Evolutionary conservation across 2,113 vertebrate species (phyloP).

Genomic region (Gorsachius goisagi): DNA sequence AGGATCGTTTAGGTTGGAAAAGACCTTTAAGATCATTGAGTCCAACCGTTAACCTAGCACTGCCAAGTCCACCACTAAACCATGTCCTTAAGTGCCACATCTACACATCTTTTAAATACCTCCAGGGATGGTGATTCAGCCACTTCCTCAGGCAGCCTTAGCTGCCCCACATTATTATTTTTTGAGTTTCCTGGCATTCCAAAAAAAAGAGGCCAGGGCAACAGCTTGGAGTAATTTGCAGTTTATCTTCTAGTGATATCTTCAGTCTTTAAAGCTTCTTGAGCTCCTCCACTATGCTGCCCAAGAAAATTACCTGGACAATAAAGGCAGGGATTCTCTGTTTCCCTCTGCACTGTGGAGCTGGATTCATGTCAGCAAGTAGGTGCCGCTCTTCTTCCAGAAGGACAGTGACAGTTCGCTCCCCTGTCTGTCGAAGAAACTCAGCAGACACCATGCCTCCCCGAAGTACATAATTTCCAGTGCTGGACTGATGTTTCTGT

Average conservation of each 20-base stretch:
- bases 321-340: not conserved
- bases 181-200: not conserved
- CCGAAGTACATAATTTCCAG: accelerated
- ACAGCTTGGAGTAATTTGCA: not conserved
- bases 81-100: too few species aligned
- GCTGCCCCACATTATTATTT: not conserved
- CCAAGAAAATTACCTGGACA: not conserved
- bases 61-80: too few species aligned
- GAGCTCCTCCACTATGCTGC: not conserved
- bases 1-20: too few species aligned
- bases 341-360: not conserved
- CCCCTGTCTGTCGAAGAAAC: not conserved
- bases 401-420: not conserved
- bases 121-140: too few species aligned
- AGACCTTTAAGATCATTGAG: too few species aligned
- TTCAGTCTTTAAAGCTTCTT: not conserved
- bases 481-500: not conserved
- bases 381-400: not conserved
- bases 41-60: too few species aligned
- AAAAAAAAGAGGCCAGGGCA: not conserved
- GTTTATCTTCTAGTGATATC: not conserved
- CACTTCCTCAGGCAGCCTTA: not conserved
- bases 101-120: too few species aligned
- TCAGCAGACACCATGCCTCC: not conserved
- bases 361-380: not conserved